Base-by-base conservation (phyloP, 2,797 vertebrate genomes). In the Molossus alvarezi region DNA sequence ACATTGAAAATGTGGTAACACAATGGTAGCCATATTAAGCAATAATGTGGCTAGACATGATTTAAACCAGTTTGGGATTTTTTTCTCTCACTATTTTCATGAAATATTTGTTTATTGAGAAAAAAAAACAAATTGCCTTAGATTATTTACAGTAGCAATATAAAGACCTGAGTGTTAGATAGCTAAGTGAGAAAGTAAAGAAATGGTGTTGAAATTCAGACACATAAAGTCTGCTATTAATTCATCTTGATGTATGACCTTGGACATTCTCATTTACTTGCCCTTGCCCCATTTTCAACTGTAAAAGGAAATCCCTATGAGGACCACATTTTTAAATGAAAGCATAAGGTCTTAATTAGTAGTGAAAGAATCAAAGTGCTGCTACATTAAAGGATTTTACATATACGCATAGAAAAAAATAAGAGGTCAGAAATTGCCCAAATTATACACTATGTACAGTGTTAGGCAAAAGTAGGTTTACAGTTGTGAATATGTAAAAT, bases 81-180 rank as follows among this genome's bases (percentile, higher is more conserved):
- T 58, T 23, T 55, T 93, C 88, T 71, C 65, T 81, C 53, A 53
- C 58, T 75, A 5, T 85, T 81, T 85, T 76, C n/a, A 18, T 82
- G 29, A 60, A 81, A 53, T 69, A 45, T 88, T 88, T 92, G 27
- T 62, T 96, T 73, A 82, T n/a, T 92, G 29, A 85, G 33, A 92
- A 51, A n/a, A 69, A 5, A 72, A n/a, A 82, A 51, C 17, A 57
- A 85, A 15, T 88, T 76, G 9, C 23, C 67, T 81, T 60, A 60
- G 57, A 71, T 81, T 64, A 58, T 82, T 71, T 57, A 69, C 33
- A n/a, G 6, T 41, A 48, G 41, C 94, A 88, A 29, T 71, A 57
- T 1, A 72, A 88, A 91, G 23, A 69, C 0, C 0, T 81, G 27
- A 71, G 23, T 60, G 23, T 69, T 75, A 92, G 27, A 71, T 76